Evolutionary conservation across 2,113 vertebrate species (phyloP), one percentile per base, ranked within the genome.

Genomic region (Neotoma lepida): DNA sequence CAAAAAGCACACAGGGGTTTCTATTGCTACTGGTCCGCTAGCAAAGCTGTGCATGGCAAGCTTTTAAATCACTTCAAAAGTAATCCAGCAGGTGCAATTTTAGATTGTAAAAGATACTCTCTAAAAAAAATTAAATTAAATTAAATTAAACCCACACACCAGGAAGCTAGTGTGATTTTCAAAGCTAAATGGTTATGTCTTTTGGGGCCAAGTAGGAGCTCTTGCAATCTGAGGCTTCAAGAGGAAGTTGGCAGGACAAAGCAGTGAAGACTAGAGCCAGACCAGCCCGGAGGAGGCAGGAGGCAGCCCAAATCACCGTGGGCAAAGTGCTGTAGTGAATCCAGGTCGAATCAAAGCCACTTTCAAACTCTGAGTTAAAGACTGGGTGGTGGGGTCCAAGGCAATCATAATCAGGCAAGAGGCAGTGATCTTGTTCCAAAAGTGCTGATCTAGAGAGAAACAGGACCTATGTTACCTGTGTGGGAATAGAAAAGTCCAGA

Each of bases 121-220:
- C 54, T 64, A 30, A 58, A 86, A 95, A 86, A 80, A 74, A 54
- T 51, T 15, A 76, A 66, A 89, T 80, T 58, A 54, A 94, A 77
- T 86, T 91, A 82, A 95, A 93, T 93, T 88, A 94, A 88, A 61
- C 24, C 33, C 70, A 80, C 66, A 91, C 89, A 86, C 91, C 54
- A 86, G 88, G 85, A 93, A 95, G 76, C 74, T 46, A 85, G 33
- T 51, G 58, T 91, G 76, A 96, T 88, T 94, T 93, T 81, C 71
- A 94, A 0, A 93, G 85, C 71, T 76, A 91, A 95, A 81, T 71
- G 24, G 26, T 91, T 90, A 30, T 85, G 49, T 76, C 77, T 92
- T 61, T 77, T 35, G 64, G 20, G 49, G 87, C 46, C 84, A 96
- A 95, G 54, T 64, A 26, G 30, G n/a, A 95, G 49, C 33, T 82